Evolutionary conservation across 2,888 invertebrate species (phyloP).

Genomic region (Embidobia sp.): DNA sequence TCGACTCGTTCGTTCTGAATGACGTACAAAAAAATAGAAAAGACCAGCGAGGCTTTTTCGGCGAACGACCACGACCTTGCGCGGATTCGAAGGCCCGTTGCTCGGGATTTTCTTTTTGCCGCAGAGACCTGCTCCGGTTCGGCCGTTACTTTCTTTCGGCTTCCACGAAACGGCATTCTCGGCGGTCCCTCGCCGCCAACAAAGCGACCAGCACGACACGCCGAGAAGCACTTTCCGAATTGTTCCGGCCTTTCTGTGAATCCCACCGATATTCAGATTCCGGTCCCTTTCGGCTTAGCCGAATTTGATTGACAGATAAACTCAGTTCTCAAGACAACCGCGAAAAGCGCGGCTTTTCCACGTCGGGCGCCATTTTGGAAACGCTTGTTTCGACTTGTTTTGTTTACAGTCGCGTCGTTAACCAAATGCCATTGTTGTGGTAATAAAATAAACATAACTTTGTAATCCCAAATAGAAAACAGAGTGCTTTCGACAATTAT

Average conservation of each 20-base stretch:
- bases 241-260: constrained; percentile 21
- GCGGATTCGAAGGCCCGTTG: constrained; percentile 48
- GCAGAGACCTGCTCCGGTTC: constrained; percentile 43
- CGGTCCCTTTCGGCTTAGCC: neutral
- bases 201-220: constrained; percentile 18
- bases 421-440: too few species aligned
- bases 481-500: too few species aligned
- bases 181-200: constrained; percentile 43
- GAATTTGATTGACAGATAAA: constrained; percentile 16
- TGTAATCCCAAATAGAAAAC: too few species aligned
- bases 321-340: too few species aligned
- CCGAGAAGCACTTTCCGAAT: constrained; percentile 22
- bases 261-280: constrained; percentile 13
- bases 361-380: constrained; percentile 6
- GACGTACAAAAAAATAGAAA: constrained; percentile 3
- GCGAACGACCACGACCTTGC: constrained; percentile 50
- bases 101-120: constrained; percentile 45
- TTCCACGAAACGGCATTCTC: constrained; percentile 61
- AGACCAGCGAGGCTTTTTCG: neutral
- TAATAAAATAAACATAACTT: too few species aligned
- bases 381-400: too few species aligned
- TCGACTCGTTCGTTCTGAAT: neutral
- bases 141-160: constrained; percentile 61
- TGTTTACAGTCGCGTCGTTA: too few species aligned
- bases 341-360: too few species aligned